Evolutionary conservation across 2,113 vertebrate genomes (phyloP).

Genomic region (Hyperopisus bebe): DNA sequence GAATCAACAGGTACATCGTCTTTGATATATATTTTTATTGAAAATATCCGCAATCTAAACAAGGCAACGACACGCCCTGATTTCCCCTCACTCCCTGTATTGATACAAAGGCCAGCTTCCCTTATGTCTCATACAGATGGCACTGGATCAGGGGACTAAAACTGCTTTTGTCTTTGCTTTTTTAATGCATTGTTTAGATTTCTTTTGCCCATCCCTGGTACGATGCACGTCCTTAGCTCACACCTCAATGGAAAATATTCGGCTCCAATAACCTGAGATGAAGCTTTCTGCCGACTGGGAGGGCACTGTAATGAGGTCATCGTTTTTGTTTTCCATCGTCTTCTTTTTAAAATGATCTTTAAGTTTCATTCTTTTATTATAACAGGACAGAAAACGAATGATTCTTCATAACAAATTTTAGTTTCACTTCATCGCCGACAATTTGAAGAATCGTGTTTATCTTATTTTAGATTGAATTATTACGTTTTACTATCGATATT

Average conservation of each 20-base stretch:
- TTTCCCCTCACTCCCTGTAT: slow-evolving; percentile 55
- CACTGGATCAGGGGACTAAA: slow-evolving; percentile 53
- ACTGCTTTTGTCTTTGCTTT: slow-evolving; percentile 54
- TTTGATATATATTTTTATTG: slow-evolving; percentile 51
- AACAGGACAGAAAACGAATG: background rate
- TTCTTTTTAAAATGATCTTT: background rate
- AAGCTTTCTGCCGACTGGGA: background rate
- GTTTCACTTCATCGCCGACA: background rate
- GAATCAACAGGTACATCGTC: slow-evolving; percentile 47
- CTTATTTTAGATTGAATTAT: background rate
- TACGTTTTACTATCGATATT: background rate
- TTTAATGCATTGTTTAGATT: slow-evolving; percentile 56
- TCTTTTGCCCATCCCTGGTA: slow-evolving; percentile 51
- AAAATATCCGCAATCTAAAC: slow-evolving; percentile 50
- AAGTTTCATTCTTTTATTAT: background rate
- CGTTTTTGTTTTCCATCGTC: background rate
- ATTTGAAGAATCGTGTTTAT: background rate
- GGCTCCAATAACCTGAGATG: background rate
- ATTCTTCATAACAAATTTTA: background rate
- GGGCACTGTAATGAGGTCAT: background rate
- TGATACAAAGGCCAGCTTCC: slow-evolving; percentile 53
- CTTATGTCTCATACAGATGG: slow-evolving; percentile 56
- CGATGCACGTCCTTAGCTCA: background rate
- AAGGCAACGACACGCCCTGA: slow-evolving; percentile 48
- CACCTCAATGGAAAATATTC: background rate